Conservation (phyloP, 2,113 vertebrate genomes). For the Muntiacus reevesi region DNA sequence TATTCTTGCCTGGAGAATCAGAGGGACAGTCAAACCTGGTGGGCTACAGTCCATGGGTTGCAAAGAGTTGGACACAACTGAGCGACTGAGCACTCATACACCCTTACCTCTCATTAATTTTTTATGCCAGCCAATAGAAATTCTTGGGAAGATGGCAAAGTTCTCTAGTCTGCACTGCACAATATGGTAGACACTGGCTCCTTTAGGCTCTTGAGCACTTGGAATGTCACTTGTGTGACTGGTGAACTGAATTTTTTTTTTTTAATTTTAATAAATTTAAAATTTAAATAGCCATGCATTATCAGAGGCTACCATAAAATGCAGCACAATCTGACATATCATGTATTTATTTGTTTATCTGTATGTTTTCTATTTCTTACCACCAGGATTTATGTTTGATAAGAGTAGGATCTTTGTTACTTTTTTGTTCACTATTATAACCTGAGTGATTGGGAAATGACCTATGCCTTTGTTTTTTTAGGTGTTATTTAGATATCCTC, state of each 20-base stretch:
- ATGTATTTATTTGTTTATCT: background rate
- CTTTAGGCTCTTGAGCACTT: background rate
- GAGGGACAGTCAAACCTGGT: background rate
- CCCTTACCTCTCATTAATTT: background rate
- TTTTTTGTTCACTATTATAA: background rate
- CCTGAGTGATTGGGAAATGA: background rate
- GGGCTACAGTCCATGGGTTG: background rate
- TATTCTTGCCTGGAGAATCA: background rate
- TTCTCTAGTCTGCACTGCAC: background rate
- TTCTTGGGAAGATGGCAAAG: background rate
- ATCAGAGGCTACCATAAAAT: background rate
- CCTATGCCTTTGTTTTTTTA: background rate
- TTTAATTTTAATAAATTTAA: background rate
- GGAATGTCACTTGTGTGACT: accelerated
- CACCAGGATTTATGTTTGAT: background rate
- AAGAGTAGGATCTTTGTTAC: background rate
- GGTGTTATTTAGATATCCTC: background rate
- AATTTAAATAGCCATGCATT: background rate
- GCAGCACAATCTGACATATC: background rate
- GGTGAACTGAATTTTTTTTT: background rate
- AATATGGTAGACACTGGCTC: accelerated
- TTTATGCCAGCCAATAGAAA: background rate
- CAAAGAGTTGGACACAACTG: background rate
- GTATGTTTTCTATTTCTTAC: background rate
- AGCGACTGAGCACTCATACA: background rate